These are phyloP conservation scores for Nemurella pictetii DNA, from an alignment of 2,888 invertebrate species.

Conservation along the genomic window DNA sequence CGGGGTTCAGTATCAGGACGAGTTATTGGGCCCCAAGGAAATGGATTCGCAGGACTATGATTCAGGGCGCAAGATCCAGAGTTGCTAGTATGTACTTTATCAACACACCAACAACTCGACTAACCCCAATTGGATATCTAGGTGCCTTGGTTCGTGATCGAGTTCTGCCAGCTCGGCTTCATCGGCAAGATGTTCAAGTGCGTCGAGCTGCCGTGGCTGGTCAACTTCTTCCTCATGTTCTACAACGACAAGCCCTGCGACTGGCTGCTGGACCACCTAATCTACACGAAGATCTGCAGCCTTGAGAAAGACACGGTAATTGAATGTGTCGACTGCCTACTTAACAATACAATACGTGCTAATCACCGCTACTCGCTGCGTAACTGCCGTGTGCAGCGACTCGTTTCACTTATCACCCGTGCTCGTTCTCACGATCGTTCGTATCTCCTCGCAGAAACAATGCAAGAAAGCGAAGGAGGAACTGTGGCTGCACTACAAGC, in stretches of 20 bases:
- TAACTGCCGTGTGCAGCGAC: no score
- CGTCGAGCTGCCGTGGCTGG: slow-evolving; percentile 80
- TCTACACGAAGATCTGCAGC: slow-evolving; percentile 87
- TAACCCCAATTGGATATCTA: no score
- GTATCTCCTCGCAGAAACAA: slow-evolving; percentile 68
- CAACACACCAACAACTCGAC: no score
- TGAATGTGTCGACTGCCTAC: no score
- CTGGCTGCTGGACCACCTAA: slow-evolving; percentile 89
- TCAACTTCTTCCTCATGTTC: slow-evolving; percentile 93
- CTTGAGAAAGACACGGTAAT: slow-evolving; percentile 73
- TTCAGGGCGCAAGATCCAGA: no score
- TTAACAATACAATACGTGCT: no score
- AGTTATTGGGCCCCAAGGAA: no score
- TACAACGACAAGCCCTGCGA: slow-evolving; percentile 96
- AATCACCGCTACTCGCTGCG: no score
- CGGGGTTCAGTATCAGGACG: no score
- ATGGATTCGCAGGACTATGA: no score
- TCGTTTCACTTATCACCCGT: no score
- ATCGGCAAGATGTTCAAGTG: slow-evolving; percentile 93
- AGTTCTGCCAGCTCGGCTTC: slow-evolving; percentile 92
- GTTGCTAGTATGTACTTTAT: no score
- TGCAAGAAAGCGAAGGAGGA: slow-evolving; percentile 76
- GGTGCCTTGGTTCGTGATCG: slow-evolving; percentile 88
- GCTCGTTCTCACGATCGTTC: neutral
- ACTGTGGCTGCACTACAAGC: slow-evolving; percentile 84